Conservation (phyloP, 2,797 vertebrate genomes). For the Enteromius thamalakanensis region DNA sequence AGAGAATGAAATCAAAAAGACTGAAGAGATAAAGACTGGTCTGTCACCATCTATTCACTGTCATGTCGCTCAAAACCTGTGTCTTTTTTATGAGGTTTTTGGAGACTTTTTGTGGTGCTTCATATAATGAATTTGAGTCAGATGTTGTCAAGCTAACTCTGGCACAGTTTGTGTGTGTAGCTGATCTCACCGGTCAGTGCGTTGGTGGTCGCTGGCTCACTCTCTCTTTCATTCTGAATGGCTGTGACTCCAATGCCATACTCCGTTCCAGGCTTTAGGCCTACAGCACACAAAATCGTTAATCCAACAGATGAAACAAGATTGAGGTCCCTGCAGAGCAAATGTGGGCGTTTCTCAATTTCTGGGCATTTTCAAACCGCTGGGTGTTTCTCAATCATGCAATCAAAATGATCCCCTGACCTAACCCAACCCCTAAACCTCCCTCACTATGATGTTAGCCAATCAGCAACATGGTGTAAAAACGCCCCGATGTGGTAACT, state of each 20-base stretch:
- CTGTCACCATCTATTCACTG: background rate
- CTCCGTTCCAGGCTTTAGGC: slow-evolving; percentile 89
- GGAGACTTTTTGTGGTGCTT: background rate
- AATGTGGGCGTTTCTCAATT: too few relatives aligned
- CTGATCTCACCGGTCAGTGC: slow-evolving; percentile 87
- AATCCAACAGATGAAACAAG: background rate
- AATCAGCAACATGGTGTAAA: too few relatives aligned
- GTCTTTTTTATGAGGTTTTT: background rate
- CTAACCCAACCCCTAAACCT: too few relatives aligned
- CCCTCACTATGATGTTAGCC: too few relatives aligned
- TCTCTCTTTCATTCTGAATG: slow-evolving; percentile 88
- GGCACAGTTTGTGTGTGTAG: background rate
- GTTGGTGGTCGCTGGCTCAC: slow-evolving; percentile 88
- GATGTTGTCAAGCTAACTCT: background rate
- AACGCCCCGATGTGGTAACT: too few relatives aligned
- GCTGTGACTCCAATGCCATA: slow-evolving; percentile 93
- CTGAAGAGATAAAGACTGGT: background rate
- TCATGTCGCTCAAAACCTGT: background rate
- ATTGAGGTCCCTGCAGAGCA: too few relatives aligned
- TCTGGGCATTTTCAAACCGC: too few relatives aligned
- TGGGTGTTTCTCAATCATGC: too few relatives aligned
- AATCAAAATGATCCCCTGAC: too few relatives aligned
- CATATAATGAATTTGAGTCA: background rate
- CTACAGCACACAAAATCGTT: slow-evolving; percentile 66
- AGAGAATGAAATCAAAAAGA: background rate